Conservation (phyloP, 2,888 invertebrate species). For the Andrena haemorrhoa region DNA sequence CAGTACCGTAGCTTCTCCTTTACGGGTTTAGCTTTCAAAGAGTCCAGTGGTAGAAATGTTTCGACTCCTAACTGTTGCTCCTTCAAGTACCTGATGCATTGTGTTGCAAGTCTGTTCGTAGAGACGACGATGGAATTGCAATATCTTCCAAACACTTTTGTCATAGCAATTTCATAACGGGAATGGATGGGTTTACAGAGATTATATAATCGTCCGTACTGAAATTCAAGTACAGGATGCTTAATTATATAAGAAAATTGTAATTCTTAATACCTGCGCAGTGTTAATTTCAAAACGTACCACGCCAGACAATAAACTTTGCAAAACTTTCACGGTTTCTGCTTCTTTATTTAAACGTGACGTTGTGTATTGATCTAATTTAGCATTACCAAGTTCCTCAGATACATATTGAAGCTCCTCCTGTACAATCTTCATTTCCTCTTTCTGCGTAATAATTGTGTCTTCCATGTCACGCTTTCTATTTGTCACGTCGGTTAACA, state of each 20-base stretch:
- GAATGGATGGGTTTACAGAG: conserved; percentile 99
- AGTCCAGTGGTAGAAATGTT: conserved; percentile 97
- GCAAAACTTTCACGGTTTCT: conserved; percentile 97
- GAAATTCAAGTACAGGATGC: conserved; percentile 62
- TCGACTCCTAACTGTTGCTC: conserved; percentile 96
- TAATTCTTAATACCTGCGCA: background rate
- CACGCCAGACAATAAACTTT: conserved; percentile 96
- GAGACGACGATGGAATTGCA: conserved; percentile 99
- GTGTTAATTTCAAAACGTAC: conserved; percentile 43
- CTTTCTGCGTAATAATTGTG: conserved; percentile 93
- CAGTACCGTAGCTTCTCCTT: conserved; percentile 92
- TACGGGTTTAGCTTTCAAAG: conserved; percentile 95
- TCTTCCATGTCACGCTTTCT: conserved; percentile 90
- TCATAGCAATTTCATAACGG: conserved; percentile 97
- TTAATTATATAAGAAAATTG: conserved; percentile 14
- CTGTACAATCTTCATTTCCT: conserved; percentile 91
- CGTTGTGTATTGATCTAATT: conserved; percentile 97
- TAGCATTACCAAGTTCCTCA: conserved; percentile 95
- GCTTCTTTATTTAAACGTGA: conserved; percentile 95
- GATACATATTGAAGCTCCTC: conserved; percentile 92
- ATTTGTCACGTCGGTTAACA: conserved; percentile 92
- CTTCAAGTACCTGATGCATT: conserved; percentile 96
- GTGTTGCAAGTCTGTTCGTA: conserved; percentile 95
- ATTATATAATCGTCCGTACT: conserved; percentile 97
- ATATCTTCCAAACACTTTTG: conserved; percentile 97